Base-by-base conservation (phyloP, 2,888 invertebrate species). In the Hemistola chrysoprasaria region DNA sequence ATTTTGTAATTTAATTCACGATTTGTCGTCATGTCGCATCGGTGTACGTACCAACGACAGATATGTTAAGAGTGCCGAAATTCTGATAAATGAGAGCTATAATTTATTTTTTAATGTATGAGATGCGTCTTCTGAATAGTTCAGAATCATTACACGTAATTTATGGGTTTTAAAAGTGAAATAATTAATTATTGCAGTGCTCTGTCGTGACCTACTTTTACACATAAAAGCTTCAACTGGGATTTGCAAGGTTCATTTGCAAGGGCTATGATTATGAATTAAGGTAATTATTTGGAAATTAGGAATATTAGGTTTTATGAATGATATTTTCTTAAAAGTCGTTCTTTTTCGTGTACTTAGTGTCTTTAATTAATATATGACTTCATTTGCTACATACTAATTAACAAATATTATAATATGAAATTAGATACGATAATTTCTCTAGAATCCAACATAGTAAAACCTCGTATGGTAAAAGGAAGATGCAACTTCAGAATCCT, bases 401-500 rank as follows among this genome's bases (percentile, higher is more conserved):
- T 36, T 43, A 50, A 50, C 37, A 34, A 6, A 3, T 9, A 26
- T 16, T 24, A 30, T 3, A 9, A 8, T 6, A 7, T 7, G 10
- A 21, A 27, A 1, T 6, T 10, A 22, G 7, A 22, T 8, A 33
- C 7, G 2, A 8, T 29, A 8, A 16, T 6, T 5, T 25, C 35
- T 25, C 22, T 43, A 54, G 26, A 43, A 52, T 3, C 47, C 50
- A 41, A 83, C 63, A 25, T 80, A 86, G 44, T 84, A 86, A 49
- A 78, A 57, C 61, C 70, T 78, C 3, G 85, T 76, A 49, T 72
- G 76, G 39, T 81, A 86, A 50, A 69, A 86, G 1, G 87, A 87
- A n/a, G 87, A 82, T 7, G 86, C 81, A 9, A 69, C 75, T 41
- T 83, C 85, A 1, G 86, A 80, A 59, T 87, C 87, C n/a, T 64